These are phyloP conservation scores for Eumerus sabulonum DNA, from an alignment of 2,888 invertebrate genomes.

Conservation along the genomic window DNA sequence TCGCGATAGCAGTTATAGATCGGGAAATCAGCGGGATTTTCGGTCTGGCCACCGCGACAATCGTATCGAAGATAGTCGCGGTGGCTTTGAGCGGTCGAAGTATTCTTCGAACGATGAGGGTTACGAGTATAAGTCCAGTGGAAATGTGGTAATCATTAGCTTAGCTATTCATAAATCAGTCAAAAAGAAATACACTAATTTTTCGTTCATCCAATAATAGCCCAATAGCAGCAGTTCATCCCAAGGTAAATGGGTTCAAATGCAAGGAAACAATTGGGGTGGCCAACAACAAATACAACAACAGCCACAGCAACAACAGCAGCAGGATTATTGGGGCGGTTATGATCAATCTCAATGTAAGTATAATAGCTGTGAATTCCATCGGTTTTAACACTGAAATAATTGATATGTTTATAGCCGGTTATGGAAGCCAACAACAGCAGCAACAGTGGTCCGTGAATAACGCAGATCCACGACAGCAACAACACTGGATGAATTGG, in stretches of 20 bases:
- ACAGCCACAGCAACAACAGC: constrained; percentile 70
- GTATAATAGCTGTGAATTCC: constrained; percentile 35
- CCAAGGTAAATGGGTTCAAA: constrained; percentile 68
- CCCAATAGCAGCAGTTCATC: constrained; percentile 51
- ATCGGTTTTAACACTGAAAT: constrained; percentile 1
- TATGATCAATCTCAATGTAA: constrained; percentile 77
- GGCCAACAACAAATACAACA: constrained; percentile 69
- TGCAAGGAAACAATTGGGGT: constrained; percentile 55
- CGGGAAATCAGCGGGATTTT: constrained; percentile 79
- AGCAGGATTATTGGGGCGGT: constrained; percentile 76
- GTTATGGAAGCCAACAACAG: constrained; percentile 53
- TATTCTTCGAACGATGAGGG: constrained; percentile 73
- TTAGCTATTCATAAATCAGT: too few species aligned
- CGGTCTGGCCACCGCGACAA: constrained; percentile 80
- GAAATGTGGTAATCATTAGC: constrained; percentile 39
- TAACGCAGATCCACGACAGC: constrained; percentile 75
- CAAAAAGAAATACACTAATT: too few species aligned
- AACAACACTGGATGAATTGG: constrained; percentile 78
- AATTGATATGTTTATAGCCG: constrained; percentile 11
- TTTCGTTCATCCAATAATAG: constrained; percentile 9
- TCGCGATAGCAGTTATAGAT: constrained; percentile 75
- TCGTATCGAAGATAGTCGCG: constrained; percentile 79
- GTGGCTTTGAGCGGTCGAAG: constrained; percentile 78
- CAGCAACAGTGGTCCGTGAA: constrained; percentile 73
- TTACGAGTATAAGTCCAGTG: constrained; percentile 71